Base-by-base conservation (phyloP, 2,797 vertebrate genomes). In the Halcyon badia region DNA sequence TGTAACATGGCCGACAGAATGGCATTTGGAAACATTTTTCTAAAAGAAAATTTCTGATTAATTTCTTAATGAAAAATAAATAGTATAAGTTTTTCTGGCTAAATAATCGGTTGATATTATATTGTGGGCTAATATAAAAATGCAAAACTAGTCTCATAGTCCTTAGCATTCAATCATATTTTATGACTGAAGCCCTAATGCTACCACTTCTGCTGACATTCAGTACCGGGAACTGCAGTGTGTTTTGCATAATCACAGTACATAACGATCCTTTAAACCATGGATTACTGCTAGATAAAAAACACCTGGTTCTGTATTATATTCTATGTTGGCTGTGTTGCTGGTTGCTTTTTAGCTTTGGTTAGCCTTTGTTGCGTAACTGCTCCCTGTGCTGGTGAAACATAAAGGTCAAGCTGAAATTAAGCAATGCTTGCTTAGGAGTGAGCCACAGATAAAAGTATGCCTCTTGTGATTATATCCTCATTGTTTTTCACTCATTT, bases 201-300 rank as follows among this genome's bases (percentile, higher is more conserved):
- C 54, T 84, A 12, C 33, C 41, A 41, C 42, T 88, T 91, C n/a
- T 85, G 57, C 46, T 93, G 90, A 88, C 61, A 83, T 83, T 72
- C 57, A 90, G 0, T 54, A 18, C 81, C 54, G 65, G 72, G 58
- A 88, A 8, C 57, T n/a, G 14, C 12, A 64, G 44, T 41, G n/a
- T 56, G 31, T 92, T 90, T 94, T 94, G 81, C 60, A 75, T 95
- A 80, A 96, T 87, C 33, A 10, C 54, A 33, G 62, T 64, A 48
- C 5, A 4, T 11, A 44, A 66, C 1, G 10, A 90, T 92, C 86
- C 39, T 35, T 83, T 90, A 92, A 93, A 82, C 39, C 0, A 0
- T 0, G 2, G 83, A 89, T 89, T 95, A 73, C 58, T 7, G 13
- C 44, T n/a, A 68, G 64, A 83, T 93, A 80, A 60, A 95, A 96